phyloP scores from a whole-genome alignment of 2,888 invertebrate genomes.

The Dryobota labecula region DNA sequence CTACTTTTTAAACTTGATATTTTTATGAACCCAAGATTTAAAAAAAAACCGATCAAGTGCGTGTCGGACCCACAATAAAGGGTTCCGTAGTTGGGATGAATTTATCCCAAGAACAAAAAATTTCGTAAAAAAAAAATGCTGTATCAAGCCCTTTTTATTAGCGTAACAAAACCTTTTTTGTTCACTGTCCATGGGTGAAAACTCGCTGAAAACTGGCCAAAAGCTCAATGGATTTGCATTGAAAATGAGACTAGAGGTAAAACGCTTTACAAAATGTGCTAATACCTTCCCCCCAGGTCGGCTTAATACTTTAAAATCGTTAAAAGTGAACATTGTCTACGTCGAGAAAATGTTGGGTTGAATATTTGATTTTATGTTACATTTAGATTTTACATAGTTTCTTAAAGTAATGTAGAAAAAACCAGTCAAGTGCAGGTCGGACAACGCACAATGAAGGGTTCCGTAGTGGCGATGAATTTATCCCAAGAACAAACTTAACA shows the following conservation, averaged over 20 bases:
- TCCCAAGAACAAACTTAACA: too few species aligned
- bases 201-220: slow-evolving; percentile 66
- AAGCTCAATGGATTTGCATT: slow-evolving; percentile 81
- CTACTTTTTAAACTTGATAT: too few species aligned
- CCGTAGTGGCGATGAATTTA: too few species aligned
- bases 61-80: too few species aligned
- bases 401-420: neutral
- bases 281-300: slow-evolving; percentile 68
- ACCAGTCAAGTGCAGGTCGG: too few species aligned
- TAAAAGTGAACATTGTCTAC: slow-evolving; percentile 67
- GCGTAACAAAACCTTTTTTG: slow-evolving; percentile 11
- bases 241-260: slow-evolving; percentile 80
- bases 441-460: too few species aligned
- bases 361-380: neutral
- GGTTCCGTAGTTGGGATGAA: too few species aligned
- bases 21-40: too few species aligned
- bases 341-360: neutral
- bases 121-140: too few species aligned
- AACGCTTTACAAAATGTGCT: slow-evolving; percentile 81
- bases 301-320: slow-evolving; percentile 74
- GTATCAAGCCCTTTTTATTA: too few species aligned
- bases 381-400: neutral
- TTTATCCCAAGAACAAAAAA: too few species aligned
- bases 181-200: slow-evolving; percentile 47
- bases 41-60: too few species aligned